Conservation (phyloP, 2,113 vertebrate genomes). For the Tichodroma muraria region DNA sequence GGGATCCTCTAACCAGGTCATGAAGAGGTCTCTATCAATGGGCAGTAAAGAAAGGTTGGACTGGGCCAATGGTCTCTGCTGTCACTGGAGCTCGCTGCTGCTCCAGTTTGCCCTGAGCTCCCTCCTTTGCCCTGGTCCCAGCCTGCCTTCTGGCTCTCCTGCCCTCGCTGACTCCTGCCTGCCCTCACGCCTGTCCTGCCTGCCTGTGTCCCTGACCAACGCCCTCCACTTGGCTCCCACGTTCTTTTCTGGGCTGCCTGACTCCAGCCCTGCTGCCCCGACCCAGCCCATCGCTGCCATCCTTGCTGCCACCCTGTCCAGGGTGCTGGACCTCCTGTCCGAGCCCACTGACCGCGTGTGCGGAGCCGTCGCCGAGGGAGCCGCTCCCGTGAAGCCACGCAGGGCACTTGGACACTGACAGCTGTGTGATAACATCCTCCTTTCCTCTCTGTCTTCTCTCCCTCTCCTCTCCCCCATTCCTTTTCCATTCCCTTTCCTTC, state of each 20-base stretch:
- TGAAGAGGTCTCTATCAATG: neutral
- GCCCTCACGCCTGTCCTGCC: rapidly evolving
- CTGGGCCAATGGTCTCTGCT: neutral
- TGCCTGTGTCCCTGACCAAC: neutral
- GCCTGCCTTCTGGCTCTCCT: neutral
- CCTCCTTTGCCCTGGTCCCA: neutral
- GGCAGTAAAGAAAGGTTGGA: neutral
- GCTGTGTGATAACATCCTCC: no score
- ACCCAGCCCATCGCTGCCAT: neutral
- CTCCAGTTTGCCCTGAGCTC: no score
- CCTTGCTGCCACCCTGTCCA: neutral
- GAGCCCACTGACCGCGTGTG: neutral
- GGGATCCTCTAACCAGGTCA: neutral
- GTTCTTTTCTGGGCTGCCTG: neutral
- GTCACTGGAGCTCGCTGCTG: neutral
- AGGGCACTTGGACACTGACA: neutral
- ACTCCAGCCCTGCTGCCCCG: no score
- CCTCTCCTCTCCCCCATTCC: neutral
- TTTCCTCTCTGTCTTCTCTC: neutral
- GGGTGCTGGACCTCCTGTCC: neutral
- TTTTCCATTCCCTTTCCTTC: neutral
- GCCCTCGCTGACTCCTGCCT: neutral
- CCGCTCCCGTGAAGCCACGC: rapidly evolving
- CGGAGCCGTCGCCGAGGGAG: rapidly evolving
- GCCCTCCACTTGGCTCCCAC: no score